Percentiles rank a stretch among this genome's conserved stretches.
These are phyloP conservation scores for Anoplopoma fimbria DNA, from an alignment of 2,113 vertebrate species.

Conservation along the genomic window DNA sequence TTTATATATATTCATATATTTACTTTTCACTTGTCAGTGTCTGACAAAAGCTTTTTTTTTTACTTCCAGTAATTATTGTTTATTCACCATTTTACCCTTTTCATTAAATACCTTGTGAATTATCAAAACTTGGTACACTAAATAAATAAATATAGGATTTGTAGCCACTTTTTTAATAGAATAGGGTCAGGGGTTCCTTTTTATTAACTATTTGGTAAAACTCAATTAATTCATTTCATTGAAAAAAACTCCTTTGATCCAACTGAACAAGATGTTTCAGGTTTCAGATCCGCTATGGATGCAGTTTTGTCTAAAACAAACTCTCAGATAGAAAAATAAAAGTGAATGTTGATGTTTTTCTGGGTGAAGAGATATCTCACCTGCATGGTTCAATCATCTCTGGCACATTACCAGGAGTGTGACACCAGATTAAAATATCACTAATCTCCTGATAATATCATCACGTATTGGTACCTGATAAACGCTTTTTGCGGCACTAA, in stretches of 20 bases:
- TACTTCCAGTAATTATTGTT: neutral
- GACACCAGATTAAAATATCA: conserved; percentile 46
- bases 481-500: conserved; percentile 39
- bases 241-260: neutral
- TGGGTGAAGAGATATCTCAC: conserved; percentile 1
- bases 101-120: neutral
- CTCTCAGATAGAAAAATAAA: conserved; percentile 2
- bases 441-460: conserved; percentile 56
- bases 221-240: neutral
- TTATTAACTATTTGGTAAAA: neutral
- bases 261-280: neutral
- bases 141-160: neutral
- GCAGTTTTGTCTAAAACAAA: neutral
- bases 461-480: conserved; percentile 24
- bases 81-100: neutral
- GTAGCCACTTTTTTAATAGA: neutral
- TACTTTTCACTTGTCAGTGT: conserved; percentile 10
- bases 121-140: too few species aligned
- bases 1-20: conserved; percentile 7
- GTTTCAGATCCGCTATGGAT: neutral
- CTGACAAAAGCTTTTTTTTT: conserved; percentile 11
- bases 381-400: conserved; percentile 2
- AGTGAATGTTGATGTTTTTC: conserved; percentile 6
- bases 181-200: neutral
- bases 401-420: conserved; percentile 35